Conservation (phyloP, 2,113 vertebrate species). For the Hippolais icterina region DNA sequence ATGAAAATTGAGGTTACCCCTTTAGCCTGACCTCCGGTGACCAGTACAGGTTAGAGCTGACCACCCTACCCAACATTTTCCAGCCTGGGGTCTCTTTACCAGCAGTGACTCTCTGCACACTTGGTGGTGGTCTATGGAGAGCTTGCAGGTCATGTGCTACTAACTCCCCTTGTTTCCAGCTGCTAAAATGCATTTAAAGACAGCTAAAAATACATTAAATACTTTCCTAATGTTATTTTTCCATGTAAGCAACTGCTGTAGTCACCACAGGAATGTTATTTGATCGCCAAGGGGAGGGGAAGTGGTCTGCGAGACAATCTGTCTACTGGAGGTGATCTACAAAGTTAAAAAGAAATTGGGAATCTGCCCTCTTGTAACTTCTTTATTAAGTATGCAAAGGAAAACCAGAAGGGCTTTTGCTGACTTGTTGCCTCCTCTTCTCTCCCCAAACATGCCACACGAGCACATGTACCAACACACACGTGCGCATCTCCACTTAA, state of each 20-base stretch:
- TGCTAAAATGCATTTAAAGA: slow-evolving; percentile 68
- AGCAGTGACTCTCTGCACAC: neutral
- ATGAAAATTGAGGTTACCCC: neutral
- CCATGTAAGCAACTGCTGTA: slow-evolving; percentile 68
- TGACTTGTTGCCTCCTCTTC: neutral
- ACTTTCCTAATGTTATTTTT: slow-evolving; percentile 66
- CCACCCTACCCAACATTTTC: neutral
- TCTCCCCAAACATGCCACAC: neutral
- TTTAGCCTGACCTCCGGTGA: neutral
- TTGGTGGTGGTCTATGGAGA: neutral
- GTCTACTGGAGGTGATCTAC: slow-evolving; percentile 45
- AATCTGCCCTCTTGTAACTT: neutral
- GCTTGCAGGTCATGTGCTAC: neutral
- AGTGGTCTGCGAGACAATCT: slow-evolving; percentile 46
- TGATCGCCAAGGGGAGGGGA: slow-evolving; percentile 54
- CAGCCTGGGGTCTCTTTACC: neutral
- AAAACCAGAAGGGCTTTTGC: neutral
- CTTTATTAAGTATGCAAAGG: neutral
- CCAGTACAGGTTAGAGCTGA: neutral
- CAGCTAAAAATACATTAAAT: slow-evolving; percentile 70
- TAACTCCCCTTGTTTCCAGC: slow-evolving; percentile 48
- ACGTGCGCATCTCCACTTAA: neutral
- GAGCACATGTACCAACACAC: neutral
- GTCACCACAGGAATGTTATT: slow-evolving; percentile 65
- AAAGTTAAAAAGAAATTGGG: slow-evolving; percentile 22